Conservation (phyloP, 2,797 vertebrate genomes). For the Betta splendens region DNA sequence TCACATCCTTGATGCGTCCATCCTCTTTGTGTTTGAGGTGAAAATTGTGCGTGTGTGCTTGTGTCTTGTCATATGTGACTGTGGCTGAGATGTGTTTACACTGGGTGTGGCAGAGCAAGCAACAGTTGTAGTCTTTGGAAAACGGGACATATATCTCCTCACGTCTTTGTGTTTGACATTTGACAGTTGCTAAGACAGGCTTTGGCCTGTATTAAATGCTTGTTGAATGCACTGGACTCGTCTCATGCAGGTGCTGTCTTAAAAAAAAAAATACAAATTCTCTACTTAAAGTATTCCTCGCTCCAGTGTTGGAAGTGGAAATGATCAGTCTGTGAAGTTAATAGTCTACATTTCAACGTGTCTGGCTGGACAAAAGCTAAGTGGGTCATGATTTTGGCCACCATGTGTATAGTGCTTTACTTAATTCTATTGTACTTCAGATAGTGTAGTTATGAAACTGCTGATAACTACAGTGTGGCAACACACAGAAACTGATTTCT, state of each 20-base stretch:
- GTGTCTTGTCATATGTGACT: constrained; percentile 64
- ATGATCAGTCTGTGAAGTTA: background rate
- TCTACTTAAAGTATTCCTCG: constrained; percentile 3
- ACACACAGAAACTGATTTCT: constrained; percentile 29
- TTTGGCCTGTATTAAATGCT: constrained; percentile 28
- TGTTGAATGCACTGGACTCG: constrained; percentile 17
- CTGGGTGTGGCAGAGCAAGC: constrained; percentile 70
- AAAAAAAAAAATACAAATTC: background rate
- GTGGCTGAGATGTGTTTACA: constrained; percentile 68
- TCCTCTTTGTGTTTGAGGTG: constrained; percentile 42
- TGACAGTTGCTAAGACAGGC: constrained; percentile 56
- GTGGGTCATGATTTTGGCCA: constrained; percentile 42
- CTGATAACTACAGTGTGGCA: constrained; percentile 61
- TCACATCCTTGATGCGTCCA: constrained; percentile 22
- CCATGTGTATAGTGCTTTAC: constrained; percentile 27
- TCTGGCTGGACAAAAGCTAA: constrained; percentile 31
- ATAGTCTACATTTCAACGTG: background rate
- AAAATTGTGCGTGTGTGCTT: constrained; percentile 47
- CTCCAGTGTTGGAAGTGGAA: background rate
- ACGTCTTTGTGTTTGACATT: constrained; percentile 39
- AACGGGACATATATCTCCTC: constrained; percentile 49
- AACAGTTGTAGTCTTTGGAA: constrained; percentile 58
- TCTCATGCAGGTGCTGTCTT: constrained; percentile 7
- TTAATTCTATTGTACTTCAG: constrained; percentile 36
- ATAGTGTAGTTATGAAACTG: constrained; percentile 53